Percentiles rank a stretch among this genome's conserved stretches.
Conservation (phyloP, 2,888 invertebrate species). For the Vesta saturnalis region DNA sequence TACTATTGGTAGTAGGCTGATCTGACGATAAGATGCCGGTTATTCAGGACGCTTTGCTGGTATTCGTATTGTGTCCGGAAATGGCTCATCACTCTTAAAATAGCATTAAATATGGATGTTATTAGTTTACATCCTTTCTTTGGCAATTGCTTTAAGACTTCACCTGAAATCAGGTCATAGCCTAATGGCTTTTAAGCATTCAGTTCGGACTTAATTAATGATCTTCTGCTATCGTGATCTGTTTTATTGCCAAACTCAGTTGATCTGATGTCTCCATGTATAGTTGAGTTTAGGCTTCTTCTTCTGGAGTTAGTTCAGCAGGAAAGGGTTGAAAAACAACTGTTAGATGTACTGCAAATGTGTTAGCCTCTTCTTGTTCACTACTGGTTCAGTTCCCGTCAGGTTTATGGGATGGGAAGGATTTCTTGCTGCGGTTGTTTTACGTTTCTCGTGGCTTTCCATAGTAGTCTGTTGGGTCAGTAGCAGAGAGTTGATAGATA, state of each 20-base stretch:
- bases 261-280: conserved; percentile 9
- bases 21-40: too few relatives aligned
- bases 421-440: too few relatives aligned
- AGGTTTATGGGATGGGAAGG: too few relatives aligned
- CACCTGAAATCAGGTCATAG: conserved; percentile 1
- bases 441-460: too few relatives aligned
- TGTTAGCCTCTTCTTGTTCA: conserved; percentile 4
- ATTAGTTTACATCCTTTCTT: conserved; percentile 11
- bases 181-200: background rate
- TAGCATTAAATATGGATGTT: conserved; percentile 10
- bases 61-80: too few relatives aligned
- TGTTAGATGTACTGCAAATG: conserved; percentile 15
- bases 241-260: conserved; percentile 3
- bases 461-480: background rate
- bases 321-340: too few relatives aligned
- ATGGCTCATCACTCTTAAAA: background rate
- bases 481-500: conserved; percentile 3
- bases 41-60: too few relatives aligned
- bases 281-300: conserved; percentile 4
- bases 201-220: background rate
- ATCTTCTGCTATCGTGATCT: background rate
- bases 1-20: too few relatives aligned
- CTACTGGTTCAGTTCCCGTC: conserved; percentile 10
- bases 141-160: conserved; percentile 10
- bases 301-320: conserved; percentile 5